phyloP scores from a whole-genome alignment of 2,113 vertebrate genomes.

The Cromileptes altivelis region DNA sequence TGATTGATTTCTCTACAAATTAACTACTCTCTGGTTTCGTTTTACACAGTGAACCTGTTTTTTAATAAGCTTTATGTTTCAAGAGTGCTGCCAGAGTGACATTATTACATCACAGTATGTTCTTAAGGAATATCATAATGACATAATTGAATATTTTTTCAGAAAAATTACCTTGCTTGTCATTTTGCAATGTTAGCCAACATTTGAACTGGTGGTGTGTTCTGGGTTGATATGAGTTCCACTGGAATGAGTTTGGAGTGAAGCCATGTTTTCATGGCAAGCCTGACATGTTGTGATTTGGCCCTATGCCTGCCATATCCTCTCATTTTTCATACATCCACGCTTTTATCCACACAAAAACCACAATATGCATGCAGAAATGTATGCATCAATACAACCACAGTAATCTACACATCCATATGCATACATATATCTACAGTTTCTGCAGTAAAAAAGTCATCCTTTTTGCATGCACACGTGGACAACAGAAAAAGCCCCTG shows the following conservation, averaged over 20 bases:
- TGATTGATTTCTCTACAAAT: not conserved
- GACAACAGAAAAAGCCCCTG: too few species aligned
- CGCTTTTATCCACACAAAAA: not conserved
- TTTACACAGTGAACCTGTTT: not conserved
- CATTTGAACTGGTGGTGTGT: not conserved
- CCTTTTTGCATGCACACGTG: not conserved
- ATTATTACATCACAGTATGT: not conserved
- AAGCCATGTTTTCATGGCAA: constrained; percentile 12
- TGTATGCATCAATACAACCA: not conserved
- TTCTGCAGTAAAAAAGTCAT: not conserved
- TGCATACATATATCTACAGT: not conserved
- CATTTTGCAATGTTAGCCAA: not conserved
- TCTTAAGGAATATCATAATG: not conserved
- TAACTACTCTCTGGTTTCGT: not conserved
- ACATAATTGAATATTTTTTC: not conserved
- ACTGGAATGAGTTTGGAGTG: constrained; percentile 8
- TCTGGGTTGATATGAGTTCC: not conserved
- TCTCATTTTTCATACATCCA: not conserved
- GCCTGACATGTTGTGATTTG: not conserved
- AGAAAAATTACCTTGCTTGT: not conserved
- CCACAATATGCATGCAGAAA: not conserved
- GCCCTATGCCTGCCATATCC: not conserved
- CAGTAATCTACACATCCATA: not conserved
- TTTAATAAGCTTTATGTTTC: not conserved
- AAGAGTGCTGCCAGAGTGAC: not conserved